Percentiles rank a stretch among this genome's conserved stretches.
phyloP scores from a whole-genome alignment of 2,797 vertebrate species.

The Gorsachius magnificus region DNA sequence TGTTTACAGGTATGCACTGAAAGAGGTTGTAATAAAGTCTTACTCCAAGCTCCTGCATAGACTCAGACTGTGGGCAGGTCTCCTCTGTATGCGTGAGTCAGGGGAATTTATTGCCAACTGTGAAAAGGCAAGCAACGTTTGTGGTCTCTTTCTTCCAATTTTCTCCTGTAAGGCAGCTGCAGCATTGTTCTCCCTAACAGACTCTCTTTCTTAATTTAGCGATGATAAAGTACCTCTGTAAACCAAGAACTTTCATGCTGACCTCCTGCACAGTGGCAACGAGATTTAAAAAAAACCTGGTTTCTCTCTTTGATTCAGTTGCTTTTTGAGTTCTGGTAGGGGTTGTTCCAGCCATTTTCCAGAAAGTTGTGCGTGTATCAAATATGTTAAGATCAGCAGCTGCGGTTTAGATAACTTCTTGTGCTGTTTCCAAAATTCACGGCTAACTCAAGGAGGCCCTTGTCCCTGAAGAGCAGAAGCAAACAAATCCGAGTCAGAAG shows the following conservation, averaged over 20 bases:
- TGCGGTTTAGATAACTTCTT: not conserved
- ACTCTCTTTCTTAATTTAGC: not conserved
- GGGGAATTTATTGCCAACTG: not conserved
- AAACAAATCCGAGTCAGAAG: not conserved
- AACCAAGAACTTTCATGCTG: not conserved
- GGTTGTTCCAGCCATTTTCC: not conserved
- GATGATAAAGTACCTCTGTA: not conserved
- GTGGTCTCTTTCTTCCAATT: not conserved
- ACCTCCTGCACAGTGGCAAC: not conserved
- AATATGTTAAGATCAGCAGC: accelerated
- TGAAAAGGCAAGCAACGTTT: not conserved
- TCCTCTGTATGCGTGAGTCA: not conserved
- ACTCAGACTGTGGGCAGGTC: not conserved
- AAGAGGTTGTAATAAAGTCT: not conserved
- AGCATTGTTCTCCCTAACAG: not conserved
- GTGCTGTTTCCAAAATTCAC: not conserved
- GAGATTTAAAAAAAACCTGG: accelerated
- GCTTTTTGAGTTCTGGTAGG: not conserved
- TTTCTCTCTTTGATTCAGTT: not conserved
- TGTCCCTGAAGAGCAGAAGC: not conserved
- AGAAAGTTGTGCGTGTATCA: not conserved
- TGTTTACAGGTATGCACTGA: not conserved
- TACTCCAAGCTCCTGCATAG: not conserved
- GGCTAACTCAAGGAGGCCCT: not conserved
- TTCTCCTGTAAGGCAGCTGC: not conserved